phyloP scores from a whole-genome alignment of 2,113 vertebrate genomes.

The Gnathonemus echidnorhynchus region DNA sequence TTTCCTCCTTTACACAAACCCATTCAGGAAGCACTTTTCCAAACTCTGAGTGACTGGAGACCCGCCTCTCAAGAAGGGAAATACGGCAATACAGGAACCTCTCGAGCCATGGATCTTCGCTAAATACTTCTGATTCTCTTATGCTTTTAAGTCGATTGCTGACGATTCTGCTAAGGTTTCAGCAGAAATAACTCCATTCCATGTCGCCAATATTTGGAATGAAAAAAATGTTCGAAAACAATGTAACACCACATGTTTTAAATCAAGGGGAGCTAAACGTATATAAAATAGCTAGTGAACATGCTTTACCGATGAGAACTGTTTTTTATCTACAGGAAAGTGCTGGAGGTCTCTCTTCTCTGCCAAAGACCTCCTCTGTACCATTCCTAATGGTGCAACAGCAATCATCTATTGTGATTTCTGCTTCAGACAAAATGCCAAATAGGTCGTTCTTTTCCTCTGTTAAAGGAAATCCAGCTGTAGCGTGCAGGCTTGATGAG shows the following conservation, averaged over 20 bases:
- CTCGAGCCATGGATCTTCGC: constrained; percentile 47
- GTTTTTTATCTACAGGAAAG: constrained; percentile 16
- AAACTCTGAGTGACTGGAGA: constrained; percentile 31
- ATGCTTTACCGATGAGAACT: neutral
- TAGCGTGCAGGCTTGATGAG: neutral
- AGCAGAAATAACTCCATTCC: neutral
- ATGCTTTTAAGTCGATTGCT: neutral
- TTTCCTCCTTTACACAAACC: constrained; percentile 29
- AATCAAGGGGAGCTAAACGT: neutral
- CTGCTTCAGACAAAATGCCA: neutral
- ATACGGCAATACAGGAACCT: constrained; percentile 42
- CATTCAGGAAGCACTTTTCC: constrained; percentile 71
- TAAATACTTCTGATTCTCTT: constrained; percentile 17
- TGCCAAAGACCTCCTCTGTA: neutral
- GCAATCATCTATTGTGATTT: neutral
- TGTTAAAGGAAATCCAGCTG: neutral
- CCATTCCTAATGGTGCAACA: neutral
- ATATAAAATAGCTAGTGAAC: neutral
- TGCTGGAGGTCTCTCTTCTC: neutral
- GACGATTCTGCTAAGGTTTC: neutral
- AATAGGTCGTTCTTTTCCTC: neutral
- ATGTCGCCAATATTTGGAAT: neutral
- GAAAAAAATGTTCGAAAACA: neutral
- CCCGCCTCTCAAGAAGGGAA: constrained; percentile 63
- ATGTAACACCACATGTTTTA: neutral